Base-by-base conservation (phyloP, 2,888 invertebrate species). In the Lepidocyrtoides sp. region DNA sequence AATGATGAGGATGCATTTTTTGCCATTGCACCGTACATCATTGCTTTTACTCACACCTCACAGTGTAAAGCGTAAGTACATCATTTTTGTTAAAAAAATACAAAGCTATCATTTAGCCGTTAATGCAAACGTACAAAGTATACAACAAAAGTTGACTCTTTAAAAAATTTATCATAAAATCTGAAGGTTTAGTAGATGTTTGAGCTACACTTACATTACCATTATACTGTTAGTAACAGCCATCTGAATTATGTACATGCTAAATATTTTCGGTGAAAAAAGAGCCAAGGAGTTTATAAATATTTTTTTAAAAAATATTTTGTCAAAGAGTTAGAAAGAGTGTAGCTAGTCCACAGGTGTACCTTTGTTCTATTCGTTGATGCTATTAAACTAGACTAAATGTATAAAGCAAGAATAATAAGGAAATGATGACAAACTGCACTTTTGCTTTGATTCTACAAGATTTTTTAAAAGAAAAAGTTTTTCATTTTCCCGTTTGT, bases 391-490 rank as follows among this genome's bases (percentile, higher is more conserved):
- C 32, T 32, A 66, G 66, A 66, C 14, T 32, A 66, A n/a, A 63
- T 63, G 63, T 23, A 26, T 12, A 26, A 69, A n/a, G 60, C 66
- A 41, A 23, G 44, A 14, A 12, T 72, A 72, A 36, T 36, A 20
- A 72, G 20, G 44, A 72, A 32, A n/a, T 72, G 23, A 41, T 41
- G 36, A 20, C 10, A 69, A 44, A 72, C 23, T 44, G 44, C 41
- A 72, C 72, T 72, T 72, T 72, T 72, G 2, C 72, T 44, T 72
- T 69, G 41, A 69, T 69, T 36, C 36, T 69, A 60, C 20, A 12
- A 26, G n/a, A n/a, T n/a, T n/a, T n/a, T n/a, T n/a, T n/a, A n/a
- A n/a, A n/a, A n/a, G n/a, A n/a, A n/a, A n/a, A n/a, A n/a, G n/a
- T n/a, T n/a, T n/a, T n/a, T n/a, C n/a, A n/a, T n/a, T n/a, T n/a